Base-by-base conservation (phyloP, 2,797 vertebrate genomes). In the Poeciliopsis gracilis region DNA sequence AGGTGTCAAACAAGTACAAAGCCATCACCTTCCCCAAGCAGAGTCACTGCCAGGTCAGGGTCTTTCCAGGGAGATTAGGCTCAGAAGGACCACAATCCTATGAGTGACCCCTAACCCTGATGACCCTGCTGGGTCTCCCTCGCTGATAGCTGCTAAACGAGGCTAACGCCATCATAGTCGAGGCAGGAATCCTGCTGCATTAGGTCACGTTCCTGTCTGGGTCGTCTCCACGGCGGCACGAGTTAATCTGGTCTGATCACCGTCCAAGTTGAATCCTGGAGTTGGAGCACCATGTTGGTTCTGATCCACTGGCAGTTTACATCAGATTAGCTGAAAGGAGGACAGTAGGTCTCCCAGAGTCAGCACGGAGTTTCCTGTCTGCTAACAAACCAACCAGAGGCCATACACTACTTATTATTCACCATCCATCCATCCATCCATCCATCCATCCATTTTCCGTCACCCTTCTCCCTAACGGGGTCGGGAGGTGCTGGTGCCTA, bases 151-250 rank as follows among this genome's bases (percentile, higher is more conserved):
- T 25, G 38, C 20, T 46, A 93, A 96, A 96, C 93, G 93, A 96
- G 95, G 95, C 92, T 95, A 95, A 95, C 94, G 93, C 93, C 92
- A 94, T 95, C 94, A 96, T 96, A 95, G 88, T 90, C 78, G 71
- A 83, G 46, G 61, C 49, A 28, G 86, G 77, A 16, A 53, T 81
- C 88, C 81, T 41, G 77, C 84, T 86, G 79, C 85, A 66, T 95
- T 95, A 93, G 93, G 82, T 96, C 94, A 96, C 91, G 91, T 94
- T 95, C 94, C 83, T 93, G 93, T 94, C 86, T 79, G 87, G 84
- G 92, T 76, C 73, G 79, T 74, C 25, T 57, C 33, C 5, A 59
- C 77, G 69, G 78, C 75, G 63, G 55, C 76, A 79, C 6, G 5
- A n/a, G 63, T 72, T 90, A 86, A 92, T 90, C 87, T 81, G 77